These are phyloP conservation scores for Antitype chi DNA, from an alignment of 2,888 invertebrate species.

Conservation along the genomic window DNA sequence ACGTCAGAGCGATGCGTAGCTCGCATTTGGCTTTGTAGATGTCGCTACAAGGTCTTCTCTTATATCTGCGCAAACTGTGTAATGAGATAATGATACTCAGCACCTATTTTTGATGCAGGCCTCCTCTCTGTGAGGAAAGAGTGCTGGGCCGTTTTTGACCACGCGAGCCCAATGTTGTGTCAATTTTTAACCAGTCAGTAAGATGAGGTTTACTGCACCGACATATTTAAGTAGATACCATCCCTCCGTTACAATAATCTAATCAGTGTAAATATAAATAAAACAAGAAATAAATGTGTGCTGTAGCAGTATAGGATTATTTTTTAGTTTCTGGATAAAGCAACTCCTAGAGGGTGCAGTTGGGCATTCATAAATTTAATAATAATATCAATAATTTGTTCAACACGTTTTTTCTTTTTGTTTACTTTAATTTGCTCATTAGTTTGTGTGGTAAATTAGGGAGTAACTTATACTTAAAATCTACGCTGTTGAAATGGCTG, in stretches of 20 bases:
- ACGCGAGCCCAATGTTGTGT: no score
- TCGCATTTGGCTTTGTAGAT: no score
- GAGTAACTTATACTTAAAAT: neutral
- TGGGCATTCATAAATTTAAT: neutral
- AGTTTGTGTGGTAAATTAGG: neutral
- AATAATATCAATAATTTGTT: no score
- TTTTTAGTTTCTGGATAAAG: neutral
- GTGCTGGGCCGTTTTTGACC: neutral
- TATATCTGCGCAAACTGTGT: neutral
- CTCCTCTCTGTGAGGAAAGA: neutral
- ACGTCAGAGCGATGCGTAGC: no score
- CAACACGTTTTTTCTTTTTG: no score
- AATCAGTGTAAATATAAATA: neutral
- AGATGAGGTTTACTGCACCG: neutral
- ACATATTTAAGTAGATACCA: neutral
- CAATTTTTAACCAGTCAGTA: neutral
- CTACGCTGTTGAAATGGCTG: neutral
- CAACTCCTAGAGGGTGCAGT: no score
- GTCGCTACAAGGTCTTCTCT: no score
- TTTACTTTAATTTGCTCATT: no score
- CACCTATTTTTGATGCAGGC: neutral
- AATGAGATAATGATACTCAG: neutral
- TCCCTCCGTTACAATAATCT: neutral
- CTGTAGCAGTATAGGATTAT: accelerated
- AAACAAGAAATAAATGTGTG: neutral